Percentiles rank a stretch among this genome's conserved stretches.
These are phyloP conservation scores for Neostethus bicornis DNA, from an alignment of 2,797 vertebrate genomes.

Conservation along the genomic window DNA sequence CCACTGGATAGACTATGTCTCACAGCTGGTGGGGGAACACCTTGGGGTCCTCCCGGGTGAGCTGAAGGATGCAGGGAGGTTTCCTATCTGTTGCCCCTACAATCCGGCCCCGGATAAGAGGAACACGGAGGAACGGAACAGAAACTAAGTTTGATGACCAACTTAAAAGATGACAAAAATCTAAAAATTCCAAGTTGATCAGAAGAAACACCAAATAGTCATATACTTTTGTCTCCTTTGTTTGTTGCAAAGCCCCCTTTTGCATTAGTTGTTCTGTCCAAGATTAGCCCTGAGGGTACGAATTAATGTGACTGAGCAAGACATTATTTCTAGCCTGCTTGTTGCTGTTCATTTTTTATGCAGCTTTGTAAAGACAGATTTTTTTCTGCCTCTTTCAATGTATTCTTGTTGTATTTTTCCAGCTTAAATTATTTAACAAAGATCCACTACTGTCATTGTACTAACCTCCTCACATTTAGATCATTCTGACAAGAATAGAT, in stretches of 20 bases:
- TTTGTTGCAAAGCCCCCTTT: slow-evolving; percentile 12
- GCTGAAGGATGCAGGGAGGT: too few relatives aligned
- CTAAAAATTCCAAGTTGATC: too few relatives aligned
- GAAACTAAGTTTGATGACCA: too few relatives aligned
- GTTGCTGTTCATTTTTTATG: slow-evolving; percentile 50
- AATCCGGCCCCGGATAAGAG: too few relatives aligned
- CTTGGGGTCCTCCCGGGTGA: too few relatives aligned
- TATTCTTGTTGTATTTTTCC: slow-evolving; percentile 16
- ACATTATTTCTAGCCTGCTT: slow-evolving; percentile 53
- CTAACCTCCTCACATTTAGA: slow-evolving; percentile 18
- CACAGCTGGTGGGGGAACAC: too few relatives aligned
- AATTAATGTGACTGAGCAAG: slow-evolving; percentile 36
- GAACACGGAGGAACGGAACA: too few relatives aligned
- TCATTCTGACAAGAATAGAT: neutral
- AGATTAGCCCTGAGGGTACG: slow-evolving; percentile 22
- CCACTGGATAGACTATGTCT: too few relatives aligned
- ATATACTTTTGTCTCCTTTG: slow-evolving; percentile 6
- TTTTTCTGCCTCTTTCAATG: slow-evolving; percentile 5
- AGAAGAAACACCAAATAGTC: too few relatives aligned
- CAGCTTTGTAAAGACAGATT: slow-evolving; percentile 16
- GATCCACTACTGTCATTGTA: slow-evolving; percentile 9
- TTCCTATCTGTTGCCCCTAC: too few relatives aligned
- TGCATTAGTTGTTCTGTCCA: slow-evolving; percentile 23
- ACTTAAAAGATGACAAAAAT: too few relatives aligned
- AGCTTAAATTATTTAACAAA: slow-evolving; percentile 10